Evolutionary conservation across 2,113 vertebrate genomes (phyloP).

Genomic region (Electrona antarctica): DNA sequence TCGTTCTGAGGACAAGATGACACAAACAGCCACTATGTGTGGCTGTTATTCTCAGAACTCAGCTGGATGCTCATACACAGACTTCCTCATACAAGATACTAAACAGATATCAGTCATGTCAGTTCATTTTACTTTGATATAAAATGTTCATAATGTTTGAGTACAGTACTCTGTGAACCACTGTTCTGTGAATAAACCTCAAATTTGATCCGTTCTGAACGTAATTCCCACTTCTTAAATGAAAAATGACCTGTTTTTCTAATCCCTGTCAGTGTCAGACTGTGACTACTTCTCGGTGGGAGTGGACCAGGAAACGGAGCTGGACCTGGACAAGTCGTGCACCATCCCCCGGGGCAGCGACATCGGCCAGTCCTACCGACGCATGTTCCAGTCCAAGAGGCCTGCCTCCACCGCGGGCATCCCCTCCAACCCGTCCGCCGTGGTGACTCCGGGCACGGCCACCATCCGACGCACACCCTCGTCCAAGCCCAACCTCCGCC

Average conservation of each 20-base stretch:
- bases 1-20: too few species aligned
- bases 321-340: constrained; percentile 88
- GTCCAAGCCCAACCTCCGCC: constrained; percentile 89
- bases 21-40: too few species aligned
- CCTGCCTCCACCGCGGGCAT: constrained; percentile 87
- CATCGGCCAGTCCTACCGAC: constrained; percentile 88
- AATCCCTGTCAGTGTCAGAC: constrained; percentile 84
- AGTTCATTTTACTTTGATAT: not conserved
- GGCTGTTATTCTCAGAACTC: too few species aligned
- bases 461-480: constrained; percentile 94
- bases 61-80: not conserved
- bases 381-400: constrained; percentile 89
- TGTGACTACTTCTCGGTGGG: constrained; percentile 91
- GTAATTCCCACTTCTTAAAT: too few species aligned
- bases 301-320: constrained; percentile 86
- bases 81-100: not conserved
- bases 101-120: not conserved
- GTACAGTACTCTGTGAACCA: too few species aligned
- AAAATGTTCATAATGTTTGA: too few species aligned
- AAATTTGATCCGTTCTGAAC: too few species aligned
- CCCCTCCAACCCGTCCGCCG: constrained; percentile 81
- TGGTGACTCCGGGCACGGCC: constrained; percentile 88
- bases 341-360: constrained; percentile 88
- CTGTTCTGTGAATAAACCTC: too few species aligned
- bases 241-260: not conserved